Conservation (phyloP, 2,797 vertebrate genomes). For the Taeniopygia guttata region DNA sequence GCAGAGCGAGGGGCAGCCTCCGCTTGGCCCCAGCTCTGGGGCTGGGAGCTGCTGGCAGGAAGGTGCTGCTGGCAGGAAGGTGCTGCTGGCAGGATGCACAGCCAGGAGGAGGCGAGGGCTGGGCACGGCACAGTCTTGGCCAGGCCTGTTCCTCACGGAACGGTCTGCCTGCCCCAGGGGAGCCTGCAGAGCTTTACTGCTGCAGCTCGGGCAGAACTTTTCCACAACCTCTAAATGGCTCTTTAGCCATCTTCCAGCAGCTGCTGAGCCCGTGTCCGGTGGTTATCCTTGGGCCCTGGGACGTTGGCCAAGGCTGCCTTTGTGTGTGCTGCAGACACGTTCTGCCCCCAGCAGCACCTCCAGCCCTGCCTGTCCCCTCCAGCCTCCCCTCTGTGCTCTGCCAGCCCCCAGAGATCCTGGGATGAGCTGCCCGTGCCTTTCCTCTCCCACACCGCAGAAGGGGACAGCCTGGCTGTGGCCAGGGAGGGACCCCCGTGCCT, state of each 20-base stretch:
- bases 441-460: neutral
- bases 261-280: neutral
- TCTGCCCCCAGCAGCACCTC: neutral
- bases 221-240: neutral
- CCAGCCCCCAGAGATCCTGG: neutral
- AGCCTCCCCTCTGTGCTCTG: neutral
- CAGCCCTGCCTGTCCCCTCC: neutral
- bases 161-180: neutral
- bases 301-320: neutral
- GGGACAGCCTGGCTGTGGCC: neutral
- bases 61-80: no score
- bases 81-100: neutral
- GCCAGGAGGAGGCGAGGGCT: neutral
- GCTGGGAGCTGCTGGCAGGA: neutral
- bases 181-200: neutral
- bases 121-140: neutral
- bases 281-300: neutral
- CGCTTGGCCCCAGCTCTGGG: neutral
- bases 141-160: neutral
- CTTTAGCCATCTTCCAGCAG: neutral
- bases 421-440: neutral
- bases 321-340: rapidly evolving
- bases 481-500: rapidly evolving
- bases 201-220: neutral
- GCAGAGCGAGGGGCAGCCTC: neutral